phyloP scores from a whole-genome alignment of 2,888 invertebrate species.

The Sphinx pinastri region DNA sequence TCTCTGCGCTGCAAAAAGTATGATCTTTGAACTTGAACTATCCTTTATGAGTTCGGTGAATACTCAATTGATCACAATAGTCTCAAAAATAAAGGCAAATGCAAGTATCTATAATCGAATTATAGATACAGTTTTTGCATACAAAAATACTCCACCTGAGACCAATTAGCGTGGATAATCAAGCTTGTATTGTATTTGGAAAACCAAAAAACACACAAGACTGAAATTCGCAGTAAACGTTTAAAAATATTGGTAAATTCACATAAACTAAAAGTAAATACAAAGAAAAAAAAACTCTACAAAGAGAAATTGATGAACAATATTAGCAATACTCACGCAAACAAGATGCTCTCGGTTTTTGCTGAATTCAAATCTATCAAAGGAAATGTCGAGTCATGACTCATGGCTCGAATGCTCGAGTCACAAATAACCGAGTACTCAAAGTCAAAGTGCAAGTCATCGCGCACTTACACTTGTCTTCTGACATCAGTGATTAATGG shows the following conservation, averaged over 20 bases:
- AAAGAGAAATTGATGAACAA: constrained; percentile 14
- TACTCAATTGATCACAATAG: too few relatives aligned
- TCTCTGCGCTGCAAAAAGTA: too few relatives aligned
- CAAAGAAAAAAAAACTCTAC: neutral
- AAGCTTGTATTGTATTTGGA: too few relatives aligned
- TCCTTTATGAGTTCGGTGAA: too few relatives aligned
- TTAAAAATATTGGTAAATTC: neutral
- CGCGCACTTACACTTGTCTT: constrained; percentile 23
- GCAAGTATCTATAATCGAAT: too few relatives aligned
- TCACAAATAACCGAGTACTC: constrained; percentile 23
- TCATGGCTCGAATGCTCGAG: constrained; percentile 21
- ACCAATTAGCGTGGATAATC: too few relatives aligned
- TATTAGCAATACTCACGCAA: neutral
- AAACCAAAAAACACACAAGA: too few relatives aligned
- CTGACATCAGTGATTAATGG: constrained; percentile 17
- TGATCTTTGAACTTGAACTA: too few relatives aligned
- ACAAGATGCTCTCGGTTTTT: constrained; percentile 18
- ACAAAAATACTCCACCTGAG: too few relatives aligned
- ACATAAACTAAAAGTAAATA: neutral
- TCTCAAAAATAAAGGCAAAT: too few relatives aligned
- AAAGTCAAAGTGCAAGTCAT: constrained; percentile 8
- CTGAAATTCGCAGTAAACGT: too few relatives aligned
- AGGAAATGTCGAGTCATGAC: constrained; percentile 14
- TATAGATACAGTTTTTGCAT: too few relatives aligned
- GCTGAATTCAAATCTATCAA: constrained; percentile 20